Evolutionary conservation across 2,113 vertebrate genomes (phyloP).

Genomic region (Hippolais icterina): DNA sequence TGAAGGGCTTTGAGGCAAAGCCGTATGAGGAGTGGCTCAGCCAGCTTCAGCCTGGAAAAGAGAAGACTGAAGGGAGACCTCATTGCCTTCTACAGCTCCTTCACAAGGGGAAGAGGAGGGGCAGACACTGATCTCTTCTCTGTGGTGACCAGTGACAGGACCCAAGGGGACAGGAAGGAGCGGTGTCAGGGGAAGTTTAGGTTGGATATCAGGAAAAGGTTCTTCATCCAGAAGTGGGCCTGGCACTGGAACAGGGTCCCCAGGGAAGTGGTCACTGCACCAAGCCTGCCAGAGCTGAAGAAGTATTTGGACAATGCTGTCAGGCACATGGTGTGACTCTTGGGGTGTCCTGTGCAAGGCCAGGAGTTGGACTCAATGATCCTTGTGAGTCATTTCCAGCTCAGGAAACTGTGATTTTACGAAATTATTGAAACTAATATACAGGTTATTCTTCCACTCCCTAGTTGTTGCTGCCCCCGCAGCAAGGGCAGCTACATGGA

Average conservation of each 20-base stretch:
- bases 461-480: background rate
- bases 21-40: rapidly evolving
- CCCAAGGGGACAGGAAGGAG: background rate
- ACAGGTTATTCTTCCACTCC: background rate
- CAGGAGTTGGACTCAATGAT: background rate
- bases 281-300: background rate
- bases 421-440: background rate
- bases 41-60: background rate
- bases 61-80: background rate
- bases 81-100: background rate
- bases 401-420: background rate
- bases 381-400: background rate
- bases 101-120: background rate
- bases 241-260: background rate
- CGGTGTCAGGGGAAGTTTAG: background rate
- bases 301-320: rapidly evolving
- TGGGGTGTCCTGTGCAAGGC: background rate
- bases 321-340: background rate
- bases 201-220: background rate
- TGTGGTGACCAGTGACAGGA: background rate
- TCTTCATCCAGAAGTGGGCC: background rate
- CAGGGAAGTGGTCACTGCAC: too few species aligned
- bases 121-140: background rate
- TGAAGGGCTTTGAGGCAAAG: background rate
- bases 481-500: background rate